These are phyloP conservation scores for Drosophila busckii DNA, from an alignment of 1,140 invertebrate species.

Conservation along the genomic window DNA sequence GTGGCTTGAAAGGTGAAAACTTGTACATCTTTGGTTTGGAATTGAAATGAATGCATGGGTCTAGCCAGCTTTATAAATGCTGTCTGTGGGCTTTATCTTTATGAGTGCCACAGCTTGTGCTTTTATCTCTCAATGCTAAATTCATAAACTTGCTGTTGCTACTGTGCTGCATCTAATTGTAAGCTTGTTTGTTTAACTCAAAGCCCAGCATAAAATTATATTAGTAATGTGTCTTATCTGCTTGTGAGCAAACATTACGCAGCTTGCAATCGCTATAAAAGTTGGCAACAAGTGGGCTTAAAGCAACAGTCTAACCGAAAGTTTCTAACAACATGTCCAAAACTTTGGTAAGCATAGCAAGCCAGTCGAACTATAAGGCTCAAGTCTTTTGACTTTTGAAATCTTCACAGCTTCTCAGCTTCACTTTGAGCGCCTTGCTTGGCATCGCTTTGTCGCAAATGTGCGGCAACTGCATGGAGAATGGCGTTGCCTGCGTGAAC, in stretches of 20 bases:
- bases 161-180: constrained; percentile 21
- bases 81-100: constrained; percentile 37
- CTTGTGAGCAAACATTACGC: background rate
- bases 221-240: background rate
- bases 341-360: constrained; percentile 36
- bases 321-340: no score
- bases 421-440: constrained; percentile 2
- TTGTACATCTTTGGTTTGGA: constrained; percentile 34
- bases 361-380: background rate
- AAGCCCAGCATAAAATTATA: constrained; percentile 27
- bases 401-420: constrained; percentile 21
- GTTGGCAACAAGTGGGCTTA: no score
- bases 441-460: background rate
- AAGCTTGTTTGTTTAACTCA: constrained; percentile 1
- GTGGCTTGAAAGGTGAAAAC: constrained; percentile 12
- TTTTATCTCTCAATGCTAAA: constrained; percentile 57
- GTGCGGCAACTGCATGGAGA: constrained; percentile 37
- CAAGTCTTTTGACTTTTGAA: background rate
- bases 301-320: no score
- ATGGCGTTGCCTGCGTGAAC: constrained; percentile 38
- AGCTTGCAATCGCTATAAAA: background rate
- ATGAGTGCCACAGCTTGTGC: background rate
- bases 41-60: constrained; percentile 23
- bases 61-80: constrained; percentile 50
- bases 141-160: constrained; percentile 35